Evolutionary conservation across 2,888 invertebrate species (phyloP).

Genomic region (Hypena proboscidalis): DNA sequence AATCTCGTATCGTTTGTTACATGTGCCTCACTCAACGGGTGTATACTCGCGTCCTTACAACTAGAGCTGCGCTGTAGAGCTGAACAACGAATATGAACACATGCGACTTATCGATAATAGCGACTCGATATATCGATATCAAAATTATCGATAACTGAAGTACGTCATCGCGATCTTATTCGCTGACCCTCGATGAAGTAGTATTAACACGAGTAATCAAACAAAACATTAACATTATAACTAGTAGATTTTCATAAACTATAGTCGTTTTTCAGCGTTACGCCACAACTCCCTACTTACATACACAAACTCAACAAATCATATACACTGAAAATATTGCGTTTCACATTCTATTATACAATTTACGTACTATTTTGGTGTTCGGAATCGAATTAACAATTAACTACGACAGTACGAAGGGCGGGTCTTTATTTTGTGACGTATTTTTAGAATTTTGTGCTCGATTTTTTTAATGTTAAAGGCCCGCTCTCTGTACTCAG

Average conservation of each 20-base stretch:
- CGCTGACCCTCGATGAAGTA: neutral
- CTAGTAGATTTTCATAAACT: slow-evolving; percentile 3
- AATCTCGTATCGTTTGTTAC: slow-evolving; percentile 55
- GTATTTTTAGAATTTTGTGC: slow-evolving; percentile 38
- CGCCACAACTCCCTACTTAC: slow-evolving; percentile 40
- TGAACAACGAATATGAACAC: slow-evolving; percentile 22
- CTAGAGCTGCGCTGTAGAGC: slow-evolving; percentile 23
- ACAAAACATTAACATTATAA: slow-evolving; percentile 10
- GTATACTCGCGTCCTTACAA: slow-evolving; percentile 51
- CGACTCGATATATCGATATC: slow-evolving; percentile 8
- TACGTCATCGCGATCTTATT: neutral
- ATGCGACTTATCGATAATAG: neutral
- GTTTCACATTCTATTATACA: slow-evolving; percentile 74
- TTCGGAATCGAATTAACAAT: slow-evolving; percentile 70
- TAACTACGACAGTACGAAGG: slow-evolving; percentile 56
- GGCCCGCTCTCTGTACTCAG: slow-evolving; percentile 42
- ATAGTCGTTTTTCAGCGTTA: slow-evolving; percentile 15
- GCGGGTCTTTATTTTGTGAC: slow-evolving; percentile 47
- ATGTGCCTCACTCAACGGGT: slow-evolving; percentile 83
- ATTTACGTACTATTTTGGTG: slow-evolving; percentile 80
- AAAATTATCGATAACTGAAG: neutral
- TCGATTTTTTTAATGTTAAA: slow-evolving; percentile 27
- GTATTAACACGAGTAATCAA: neutral
- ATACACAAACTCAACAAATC: slow-evolving; percentile 70
- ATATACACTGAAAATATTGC: slow-evolving; percentile 75